phyloP scores from a whole-genome alignment of 2,888 invertebrate species.

The Tenthredo livida region DNA sequence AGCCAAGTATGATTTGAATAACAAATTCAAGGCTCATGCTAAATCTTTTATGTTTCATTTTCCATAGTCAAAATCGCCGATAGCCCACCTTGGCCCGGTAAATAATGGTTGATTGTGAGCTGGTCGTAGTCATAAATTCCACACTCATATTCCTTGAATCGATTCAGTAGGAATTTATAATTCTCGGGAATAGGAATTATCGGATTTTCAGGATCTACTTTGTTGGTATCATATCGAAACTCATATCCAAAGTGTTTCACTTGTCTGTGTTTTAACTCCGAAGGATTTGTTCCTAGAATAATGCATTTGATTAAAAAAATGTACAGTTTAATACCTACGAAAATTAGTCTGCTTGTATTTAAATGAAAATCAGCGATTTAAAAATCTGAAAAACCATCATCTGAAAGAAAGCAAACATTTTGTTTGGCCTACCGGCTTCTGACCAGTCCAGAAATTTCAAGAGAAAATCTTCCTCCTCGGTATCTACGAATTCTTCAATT shows the following conservation, averaged over 20 bases:
- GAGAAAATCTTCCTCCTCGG: slow-evolving; percentile 84
- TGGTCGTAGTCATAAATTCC: slow-evolving; percentile 85
- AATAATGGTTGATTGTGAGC: slow-evolving; percentile 91
- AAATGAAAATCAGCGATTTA: neutral
- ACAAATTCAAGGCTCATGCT: neutral
- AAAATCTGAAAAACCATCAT: neutral
- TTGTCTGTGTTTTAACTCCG: slow-evolving; percentile 87
- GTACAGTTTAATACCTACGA: neutral
- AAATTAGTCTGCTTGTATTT: neutral
- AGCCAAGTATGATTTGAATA: neutral
- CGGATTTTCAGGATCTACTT: slow-evolving; percentile 87
- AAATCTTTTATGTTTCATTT: neutral
- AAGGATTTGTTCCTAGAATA: slow-evolving; percentile 62
- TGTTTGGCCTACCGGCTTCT: slow-evolving; percentile 57
- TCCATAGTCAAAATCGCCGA: slow-evolving; percentile 26
- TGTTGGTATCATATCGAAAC: slow-evolving; percentile 93
- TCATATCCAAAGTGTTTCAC: slow-evolving; percentile 96
- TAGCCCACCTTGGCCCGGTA: slow-evolving; percentile 88
- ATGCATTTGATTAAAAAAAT: neutral
- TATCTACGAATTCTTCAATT: slow-evolving; percentile 85
- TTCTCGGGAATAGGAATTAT: slow-evolving; percentile 85
- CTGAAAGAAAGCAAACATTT: neutral
- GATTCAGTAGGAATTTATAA: slow-evolving; percentile 84
- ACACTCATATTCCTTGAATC: slow-evolving; percentile 78
- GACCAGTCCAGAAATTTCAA: slow-evolving; percentile 82